Percentiles rank a stretch among this genome's conserved stretches.
These are phyloP conservation scores for Drosophila merina DNA, from an alignment of 2,888 invertebrate genomes.

Conservation along the genomic window DNA sequence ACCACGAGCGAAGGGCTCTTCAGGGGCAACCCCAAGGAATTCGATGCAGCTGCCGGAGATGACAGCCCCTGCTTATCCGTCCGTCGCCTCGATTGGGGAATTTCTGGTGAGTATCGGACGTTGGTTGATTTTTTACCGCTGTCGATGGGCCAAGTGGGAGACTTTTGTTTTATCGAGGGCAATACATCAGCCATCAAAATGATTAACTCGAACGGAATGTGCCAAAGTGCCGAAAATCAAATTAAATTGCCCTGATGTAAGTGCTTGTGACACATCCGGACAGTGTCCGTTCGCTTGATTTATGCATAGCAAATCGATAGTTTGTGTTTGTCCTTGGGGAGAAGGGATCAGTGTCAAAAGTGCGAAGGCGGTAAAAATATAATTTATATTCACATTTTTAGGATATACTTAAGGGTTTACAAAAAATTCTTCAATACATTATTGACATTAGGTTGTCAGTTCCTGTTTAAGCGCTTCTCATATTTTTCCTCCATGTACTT, in stretches of 20 bases:
- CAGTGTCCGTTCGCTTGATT: constrained; percentile 60
- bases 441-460: constrained; percentile 16
- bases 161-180: constrained; percentile 72
- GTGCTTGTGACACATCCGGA: constrained; percentile 81
- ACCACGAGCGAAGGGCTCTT: constrained; percentile 8
- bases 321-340: constrained; percentile 71
- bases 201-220: constrained; percentile 74
- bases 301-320: constrained; percentile 70
- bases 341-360: constrained; percentile 72
- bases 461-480: constrained; percentile 33
- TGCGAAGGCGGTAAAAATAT: constrained; percentile 42
- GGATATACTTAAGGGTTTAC: constrained; percentile 13
- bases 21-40: constrained; percentile 32
- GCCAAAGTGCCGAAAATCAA: constrained; percentile 80
- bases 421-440: constrained; percentile 23
- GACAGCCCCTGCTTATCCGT: constrained; percentile 46
- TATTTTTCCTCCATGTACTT: constrained; percentile 85
- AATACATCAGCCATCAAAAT: constrained; percentile 77
- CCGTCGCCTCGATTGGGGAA: constrained; percentile 24
- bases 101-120: constrained; percentile 35
- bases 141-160: constrained; percentile 34
- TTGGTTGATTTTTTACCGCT: constrained; percentile 45
- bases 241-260: constrained; percentile 82
- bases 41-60: constrained; percentile 32
- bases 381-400: constrained; percentile 45